Base-by-base conservation (phyloP, 1,140 invertebrate species). In the Ectropis grisescens region DNA sequence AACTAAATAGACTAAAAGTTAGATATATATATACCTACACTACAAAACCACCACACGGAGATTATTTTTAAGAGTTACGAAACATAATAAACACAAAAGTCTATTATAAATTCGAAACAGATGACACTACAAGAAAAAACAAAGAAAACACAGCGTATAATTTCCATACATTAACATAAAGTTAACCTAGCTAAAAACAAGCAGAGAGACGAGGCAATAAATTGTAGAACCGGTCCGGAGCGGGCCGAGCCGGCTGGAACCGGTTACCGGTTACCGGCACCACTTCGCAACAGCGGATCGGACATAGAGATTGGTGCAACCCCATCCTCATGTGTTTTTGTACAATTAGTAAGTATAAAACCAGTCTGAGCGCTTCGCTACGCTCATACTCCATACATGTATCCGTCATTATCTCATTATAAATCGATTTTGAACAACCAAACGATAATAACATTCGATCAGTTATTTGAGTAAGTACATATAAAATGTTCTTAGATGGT, bases 91-190 rank as follows among this genome's bases (percentile, higher is more conserved):
- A 37, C 13, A 32, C 10, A 27, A 31, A 9, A 23, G 25, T 1
- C 24, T 22, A 29, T 34, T 12, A 23, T 22, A 37, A 13, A 37
- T 33, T 31, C 31, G 34, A 33, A 41, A 34, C 24, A 36, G 14
- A 41, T 41, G 33, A 41, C 33, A 30, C 29, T 40, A 32, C 13
- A 39, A 36, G 15, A 34, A 47, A n/a, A 54, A 56, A 41, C 30
- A 44, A 49, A 41, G 40, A 41, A 46, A 41, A 46, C 40, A 28
- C 24, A 34, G 36, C 34, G 33, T 8, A 28, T 32, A 32, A 47
- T 55, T 51, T 37, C 35, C 46, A 56, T 59, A 45, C 32, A 59
- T 59, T 57, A 51, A 31, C 50, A 56, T 54, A 50, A 37, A 44
- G 32, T 38, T 36, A 28, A 41, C 29, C 45, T 51, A 47, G 41